Evolutionary conservation across 2,797 vertebrate genomes (phyloP).

Genomic region (Melanotaenia boesemani): DNA sequence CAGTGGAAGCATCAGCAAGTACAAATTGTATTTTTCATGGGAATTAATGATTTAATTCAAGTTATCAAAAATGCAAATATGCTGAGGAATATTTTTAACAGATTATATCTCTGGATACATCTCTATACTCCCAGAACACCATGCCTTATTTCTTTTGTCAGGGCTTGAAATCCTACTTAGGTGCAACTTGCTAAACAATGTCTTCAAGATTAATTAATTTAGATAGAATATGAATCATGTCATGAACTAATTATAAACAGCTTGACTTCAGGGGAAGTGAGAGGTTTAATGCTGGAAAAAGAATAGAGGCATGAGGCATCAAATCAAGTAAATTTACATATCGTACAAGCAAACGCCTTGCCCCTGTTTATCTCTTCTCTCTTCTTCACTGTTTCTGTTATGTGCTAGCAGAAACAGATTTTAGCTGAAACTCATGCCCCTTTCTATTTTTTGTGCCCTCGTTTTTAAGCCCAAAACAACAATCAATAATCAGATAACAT

Average conservation of each 20-base stretch:
- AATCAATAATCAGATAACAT: conserved; percentile 39
- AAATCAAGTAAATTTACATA: conserved; percentile 57
- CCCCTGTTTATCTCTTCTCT: conserved; percentile 9
- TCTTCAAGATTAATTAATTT: conserved; percentile 64
- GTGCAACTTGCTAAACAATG: conserved; percentile 58
- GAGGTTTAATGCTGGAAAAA: conserved; percentile 39
- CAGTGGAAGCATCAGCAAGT: conserved; percentile 37
- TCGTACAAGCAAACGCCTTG: conserved; percentile 20
- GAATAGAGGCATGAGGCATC: conserved; percentile 44
- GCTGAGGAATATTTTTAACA: conserved; percentile 37
- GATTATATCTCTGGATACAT: conserved; percentile 29
- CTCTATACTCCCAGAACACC: conserved; percentile 33
- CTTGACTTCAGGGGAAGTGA: conserved; percentile 49
- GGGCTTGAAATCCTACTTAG: conserved; percentile 43
- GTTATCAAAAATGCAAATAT: conserved; percentile 68
- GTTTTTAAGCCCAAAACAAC: conserved; percentile 24
- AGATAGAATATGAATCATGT: conserved; percentile 60
- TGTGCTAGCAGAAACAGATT: conserved; percentile 29
- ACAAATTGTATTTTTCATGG: conserved; percentile 54
- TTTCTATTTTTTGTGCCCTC: conserved; percentile 35
- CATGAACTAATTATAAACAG: conserved; percentile 65
- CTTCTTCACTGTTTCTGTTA: neutral
- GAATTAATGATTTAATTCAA: conserved; percentile 57
- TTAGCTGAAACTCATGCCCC: conserved; percentile 21
- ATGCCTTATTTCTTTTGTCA: conserved; percentile 50